Base-by-base conservation (phyloP, 2,113 vertebrate species). In the Podocnemis expansa region DNA sequence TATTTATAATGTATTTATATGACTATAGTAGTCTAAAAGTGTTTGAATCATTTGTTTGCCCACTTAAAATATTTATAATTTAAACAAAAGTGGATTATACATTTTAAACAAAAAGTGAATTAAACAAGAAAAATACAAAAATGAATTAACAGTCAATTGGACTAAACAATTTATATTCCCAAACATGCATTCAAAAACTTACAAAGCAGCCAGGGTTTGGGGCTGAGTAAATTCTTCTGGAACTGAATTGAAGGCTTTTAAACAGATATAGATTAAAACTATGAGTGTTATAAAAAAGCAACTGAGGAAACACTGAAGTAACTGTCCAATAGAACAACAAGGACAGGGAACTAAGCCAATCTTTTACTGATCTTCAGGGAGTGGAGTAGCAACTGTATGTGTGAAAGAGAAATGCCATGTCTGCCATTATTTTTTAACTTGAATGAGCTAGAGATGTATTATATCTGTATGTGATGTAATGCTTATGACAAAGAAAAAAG, bases 331-430 rank as follows among this genome's bases (percentile, higher is more conserved):
- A 47, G 25, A 73, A 29, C 58, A 60, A 31, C 29, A 14, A 3
- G 6, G 58, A 16, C 29, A 60, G 13, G 58, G 29, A 60, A 16
- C 27, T 34, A 43, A 89, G 10, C 11, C 58, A 16, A 70, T 78
- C 12, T 2, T 88, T 84, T 73, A 6, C 11, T 14, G 67, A 79
- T 2, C 34, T 27, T 60, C 58, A 60, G 58, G 12, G 58, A 60
- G 14, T 6, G 47, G 82, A 80, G 5, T 0, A 34, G 11, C 47
- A 2, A 45, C 2, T 29, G 1, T 3, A 29, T 9, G 27, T 1
- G 14, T 3, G 31, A 78, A 78, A 78, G 6, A 58, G 2, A 22
- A 19, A 24, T 9, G 3, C 2, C 56, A 24, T 9, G 3, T 3
- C 56, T 58, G 56, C 84, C 8, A 70, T 84, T 80, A 38, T 10